Percentiles rank a stretch among this genome's conserved stretches.
Conservation (phyloP, 2,888 invertebrate species). For the Macrosoma leucophasiata region DNA sequence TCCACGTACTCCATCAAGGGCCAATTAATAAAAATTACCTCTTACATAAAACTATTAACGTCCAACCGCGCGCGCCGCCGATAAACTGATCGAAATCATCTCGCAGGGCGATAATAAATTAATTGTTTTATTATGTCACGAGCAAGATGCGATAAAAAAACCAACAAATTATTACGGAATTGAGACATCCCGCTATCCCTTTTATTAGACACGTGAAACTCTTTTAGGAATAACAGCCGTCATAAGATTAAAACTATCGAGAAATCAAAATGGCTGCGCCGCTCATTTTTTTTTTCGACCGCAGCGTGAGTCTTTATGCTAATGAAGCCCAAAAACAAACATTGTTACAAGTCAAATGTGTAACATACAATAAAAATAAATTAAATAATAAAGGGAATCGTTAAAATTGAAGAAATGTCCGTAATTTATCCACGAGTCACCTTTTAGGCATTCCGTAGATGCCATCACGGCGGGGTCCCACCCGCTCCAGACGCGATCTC, state of each 20-base stretch:
- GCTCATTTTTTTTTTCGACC: slow-evolving; percentile 48
- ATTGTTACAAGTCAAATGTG: slow-evolving; percentile 73
- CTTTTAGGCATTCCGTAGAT: slow-evolving; percentile 73
- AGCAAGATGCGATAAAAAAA: slow-evolving; percentile 59
- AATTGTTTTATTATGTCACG: slow-evolving; percentile 73
- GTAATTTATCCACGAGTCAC: slow-evolving; percentile 76
- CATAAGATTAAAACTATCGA: slow-evolving; percentile 58
- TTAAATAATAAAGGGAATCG: slow-evolving; percentile 75
- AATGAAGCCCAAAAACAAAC: slow-evolving; percentile 74
- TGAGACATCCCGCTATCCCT: slow-evolving; percentile 71
- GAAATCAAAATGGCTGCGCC: slow-evolving; percentile 56
- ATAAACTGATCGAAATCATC: slow-evolving; percentile 68
- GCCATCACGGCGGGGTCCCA: slow-evolving; percentile 67
- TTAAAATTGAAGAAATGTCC: slow-evolving; percentile 74
- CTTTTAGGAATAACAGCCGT: slow-evolving; percentile 52
- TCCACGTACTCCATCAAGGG: slow-evolving; percentile 52
- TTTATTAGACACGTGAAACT: slow-evolving; percentile 57
- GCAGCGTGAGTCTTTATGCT: slow-evolving; percentile 69
- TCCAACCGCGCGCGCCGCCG: slow-evolving; percentile 54
- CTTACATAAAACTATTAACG: slow-evolving; percentile 67
- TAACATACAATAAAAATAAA: slow-evolving; percentile 75
- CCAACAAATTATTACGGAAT: slow-evolving; percentile 66
- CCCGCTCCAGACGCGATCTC: slow-evolving; percentile 67
- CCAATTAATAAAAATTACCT: slow-evolving; percentile 71
- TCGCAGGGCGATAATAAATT: slow-evolving; percentile 62